These are phyloP conservation scores for Eumacrocentrus americanus DNA, from an alignment of 2,888 invertebrate genomes.

Conservation along the genomic window DNA sequence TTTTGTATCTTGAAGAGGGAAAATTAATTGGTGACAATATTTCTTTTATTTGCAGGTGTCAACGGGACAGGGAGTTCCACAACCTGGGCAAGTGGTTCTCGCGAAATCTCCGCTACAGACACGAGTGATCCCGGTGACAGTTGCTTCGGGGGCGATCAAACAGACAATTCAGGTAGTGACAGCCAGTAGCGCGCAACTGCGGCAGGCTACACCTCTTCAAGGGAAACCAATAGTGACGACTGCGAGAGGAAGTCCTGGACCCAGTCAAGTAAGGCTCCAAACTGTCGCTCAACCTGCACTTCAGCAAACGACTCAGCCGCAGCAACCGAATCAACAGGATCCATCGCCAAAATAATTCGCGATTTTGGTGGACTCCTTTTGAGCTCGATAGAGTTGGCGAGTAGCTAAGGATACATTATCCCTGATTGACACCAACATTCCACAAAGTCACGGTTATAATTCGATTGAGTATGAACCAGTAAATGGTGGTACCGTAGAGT, in stretches of 20 bases:
- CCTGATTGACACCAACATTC: neutral
- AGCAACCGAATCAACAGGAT: constrained; percentile 51
- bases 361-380: neutral
- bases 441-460: neutral
- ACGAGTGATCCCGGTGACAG: constrained; percentile 70
- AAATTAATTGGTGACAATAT: constrained; percentile 6
- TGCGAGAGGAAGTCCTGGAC: constrained; percentile 63
- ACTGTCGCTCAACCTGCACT: constrained; percentile 69
- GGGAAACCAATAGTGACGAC: constrained; percentile 58
- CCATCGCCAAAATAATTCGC: constrained; percentile 7
- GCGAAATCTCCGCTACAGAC: constrained; percentile 68
- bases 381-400: neutral
- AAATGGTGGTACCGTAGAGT: neutral
- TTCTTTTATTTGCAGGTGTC: constrained; percentile 44
- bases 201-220: constrained; percentile 53
- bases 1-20: too few species aligned
- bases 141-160: constrained; percentile 63
- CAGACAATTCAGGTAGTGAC: constrained; percentile 68
- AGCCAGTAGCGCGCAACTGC: constrained; percentile 60
- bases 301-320: constrained; percentile 47
- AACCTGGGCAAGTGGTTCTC: constrained; percentile 67
- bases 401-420: neutral
- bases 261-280: constrained; percentile 69
- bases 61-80: constrained; percentile 63
- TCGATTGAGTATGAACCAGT: neutral